phyloP scores from a whole-genome alignment of 37 sponge, comb jelly and placozoan genomes.

The Ianthella basta region DNA sequence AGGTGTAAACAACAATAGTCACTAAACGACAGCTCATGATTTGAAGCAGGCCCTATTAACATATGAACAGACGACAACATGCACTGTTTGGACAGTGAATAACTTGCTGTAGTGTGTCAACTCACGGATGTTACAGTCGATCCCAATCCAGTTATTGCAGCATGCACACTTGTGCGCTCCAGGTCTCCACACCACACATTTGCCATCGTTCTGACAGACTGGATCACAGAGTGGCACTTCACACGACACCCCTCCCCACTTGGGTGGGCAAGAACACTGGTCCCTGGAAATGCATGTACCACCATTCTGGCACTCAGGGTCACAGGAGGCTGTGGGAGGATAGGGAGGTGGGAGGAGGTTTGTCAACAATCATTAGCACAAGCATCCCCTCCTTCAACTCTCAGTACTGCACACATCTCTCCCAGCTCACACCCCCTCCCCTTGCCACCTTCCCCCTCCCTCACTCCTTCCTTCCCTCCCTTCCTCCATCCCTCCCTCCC shows the following conservation, averaged over 20 bases:
- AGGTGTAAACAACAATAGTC: too few relatives aligned
- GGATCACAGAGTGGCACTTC: background rate
- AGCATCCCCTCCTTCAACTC: background rate
- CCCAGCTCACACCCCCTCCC: background rate
- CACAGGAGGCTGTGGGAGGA: background rate
- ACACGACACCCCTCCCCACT: background rate
- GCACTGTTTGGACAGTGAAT: too few relatives aligned
- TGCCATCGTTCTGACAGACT: background rate
- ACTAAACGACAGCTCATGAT: too few relatives aligned
- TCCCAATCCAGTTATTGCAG: background rate
- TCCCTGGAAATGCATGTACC: background rate
- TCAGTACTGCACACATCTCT: background rate
- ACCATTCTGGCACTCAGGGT: background rate
- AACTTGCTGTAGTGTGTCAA: background rate
- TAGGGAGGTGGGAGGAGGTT: background rate
- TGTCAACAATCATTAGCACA: background rate
- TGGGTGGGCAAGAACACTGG: background rate
- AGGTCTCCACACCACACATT: background rate
- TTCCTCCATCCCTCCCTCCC: too few relatives aligned
- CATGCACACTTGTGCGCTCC: conserved; percentile 4
- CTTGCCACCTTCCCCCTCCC: background rate
- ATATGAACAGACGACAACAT: too few relatives aligned
- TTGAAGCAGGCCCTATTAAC: too few relatives aligned
- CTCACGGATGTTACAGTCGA: background rate
- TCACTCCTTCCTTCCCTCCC: background rate